Base-by-base conservation (phyloP, 2,797 vertebrate genomes). In the Anabas testudineus region DNA sequence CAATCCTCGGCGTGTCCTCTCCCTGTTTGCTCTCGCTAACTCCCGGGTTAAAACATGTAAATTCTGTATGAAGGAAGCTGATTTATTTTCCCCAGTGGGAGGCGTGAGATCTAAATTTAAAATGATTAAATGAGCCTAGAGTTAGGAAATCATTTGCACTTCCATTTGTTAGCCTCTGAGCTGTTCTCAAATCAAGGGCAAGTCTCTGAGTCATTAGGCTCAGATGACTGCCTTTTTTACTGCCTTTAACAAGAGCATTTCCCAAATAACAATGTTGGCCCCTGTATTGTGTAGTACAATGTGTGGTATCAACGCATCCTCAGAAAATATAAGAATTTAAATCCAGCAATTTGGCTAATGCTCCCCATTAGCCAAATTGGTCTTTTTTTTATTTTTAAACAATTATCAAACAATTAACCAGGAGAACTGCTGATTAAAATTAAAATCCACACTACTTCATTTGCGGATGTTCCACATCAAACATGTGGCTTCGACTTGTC, bases 71-170 rank as follows among this genome's bases (percentile, higher is more conserved):
- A 77, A 85, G 68, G 71, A 76, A 80, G 63, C 76, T 64, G 84
- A 82, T 90, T 85, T 87, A 68, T 86, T 90, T 87, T 30, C 81
- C 91, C 87, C 85, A 58, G 77, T 89, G 86, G 86, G 87, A 90
- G 85, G 83, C 58, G 53, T 81, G 80, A 88, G 87, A 91, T 91
- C 88, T 90, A 90, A 92, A 92, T 91, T 86, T 86, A 82, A 91
- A 90, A 87, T 88, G 82, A 93, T 92, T 84, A 89, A 88, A 90
- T 61, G 70, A 77, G 89, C 91, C 89, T 75, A 32, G 75, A 90
- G 91, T 88, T 82, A 86, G 73, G 84, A 83, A 87, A 86, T 85
- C 63, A 84, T 90, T 90, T 89, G 82, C 83, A 81, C 83, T 90
- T 92, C 64, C 73, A 76, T 88, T 91, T 84, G 81, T 87, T 79